These are phyloP conservation scores for Lypha dubia DNA, from an alignment of 2,888 invertebrate species.

Conservation along the genomic window DNA sequence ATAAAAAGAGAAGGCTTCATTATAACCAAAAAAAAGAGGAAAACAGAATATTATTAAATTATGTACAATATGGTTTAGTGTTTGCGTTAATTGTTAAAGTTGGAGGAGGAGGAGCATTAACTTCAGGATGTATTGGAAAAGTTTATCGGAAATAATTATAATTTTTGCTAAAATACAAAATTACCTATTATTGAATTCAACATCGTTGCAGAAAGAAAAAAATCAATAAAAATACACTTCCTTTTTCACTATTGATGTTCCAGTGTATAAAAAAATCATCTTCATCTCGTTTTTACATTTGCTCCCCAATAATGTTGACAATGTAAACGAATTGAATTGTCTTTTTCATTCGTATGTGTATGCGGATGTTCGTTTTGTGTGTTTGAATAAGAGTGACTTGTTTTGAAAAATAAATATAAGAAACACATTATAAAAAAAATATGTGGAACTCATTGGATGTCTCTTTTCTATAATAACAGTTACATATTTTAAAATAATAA, in stretches of 20 bases:
- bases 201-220: conserved; percentile 35
- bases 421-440: conserved; percentile 3
- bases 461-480: neutral
- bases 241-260: conserved; percentile 53
- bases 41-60: conserved; percentile 41
- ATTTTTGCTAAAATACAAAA: conserved; percentile 22
- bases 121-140: neutral
- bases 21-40: conserved; percentile 49
- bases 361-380: conserved; percentile 13
- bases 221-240: conserved; percentile 60
- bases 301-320: conserved; percentile 52
- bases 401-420: conserved; percentile 1
- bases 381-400: neutral
- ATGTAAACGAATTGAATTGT: conserved; percentile 49
- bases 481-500: neutral
- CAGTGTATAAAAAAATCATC: conserved; percentile 33
- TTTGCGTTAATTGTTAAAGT: conserved; percentile 32
- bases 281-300: conserved; percentile 30
- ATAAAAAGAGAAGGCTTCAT: conserved; percentile 58
- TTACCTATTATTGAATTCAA: conserved; percentile 15
- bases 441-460: neutral
- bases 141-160: neutral
- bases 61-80: conserved; percentile 8
- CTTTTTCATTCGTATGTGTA: conserved; percentile 11
- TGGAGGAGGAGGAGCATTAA: conserved; percentile 38